Base-by-base conservation (phyloP, 2,113 vertebrate genomes). In the Rattus rattus region DNA sequence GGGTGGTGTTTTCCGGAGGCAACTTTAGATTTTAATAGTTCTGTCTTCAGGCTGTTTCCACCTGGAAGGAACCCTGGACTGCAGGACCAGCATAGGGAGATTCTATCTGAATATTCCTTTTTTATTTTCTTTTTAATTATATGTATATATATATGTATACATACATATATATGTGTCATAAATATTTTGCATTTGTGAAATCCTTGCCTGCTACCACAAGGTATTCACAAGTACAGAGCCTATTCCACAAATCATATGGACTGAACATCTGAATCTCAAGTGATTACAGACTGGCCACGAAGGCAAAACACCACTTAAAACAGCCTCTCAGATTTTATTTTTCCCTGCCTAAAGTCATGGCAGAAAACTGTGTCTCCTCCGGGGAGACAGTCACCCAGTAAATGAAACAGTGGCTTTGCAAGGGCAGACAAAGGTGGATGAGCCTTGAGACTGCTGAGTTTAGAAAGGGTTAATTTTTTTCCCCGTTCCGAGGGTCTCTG, bases 11-110 rank as follows among this genome's bases (percentile, higher is more conserved):
- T 52, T 36, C 79, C 33, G 0, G 43, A 47, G 12, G 28, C 22
- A 22, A 0, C 11, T 7, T 0, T 33, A 1, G 22, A 2, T 52
- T 13, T 54, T 2, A 11, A 14, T 24, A 22, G 56, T 36, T 0
- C 0, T 0, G 14, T 36, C 79, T 59, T 63, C 14, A 43, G 24
- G 81, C 59, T 22, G 1, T 33, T 28, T n/a, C 33, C n/a, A 3
- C 0, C 0, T 19, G 24, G 36, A 54, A 8, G 59, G 56, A 3
- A 33, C 7, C 69, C 16, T 5, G 8, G 52, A 47, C 47, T 26
- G 8, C 33, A 72, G 49, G 26, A 7, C 20, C 19, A 70, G 17
- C 36, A 2, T 4, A 87, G 59, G 61, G 69, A 4, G 6, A 28
- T 10, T 59, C 56, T 7, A 3, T 63, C 76, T 49, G 47, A 81